phyloP scores from a whole-genome alignment of 1,140 invertebrate genomes.

The fruit fly (Drosophila melanogaster) region Release_6_plus_ISO1_MT NT_037436.4:3087001-3087500 shows the following conservation, averaged over 20 bases:
- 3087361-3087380: constrained; percentile 93
- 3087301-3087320: constrained; percentile 90
- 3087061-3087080: constrained; percentile 86
- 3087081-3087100: not conserved
- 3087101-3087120: not conserved
- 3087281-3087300: not conserved
- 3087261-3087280: not conserved
- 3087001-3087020: constrained; percentile 90
- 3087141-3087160: constrained; percentile 88
- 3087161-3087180: constrained; percentile 92
- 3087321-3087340: constrained; percentile 96
- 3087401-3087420: constrained; percentile 85
- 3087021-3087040: constrained; percentile 90
- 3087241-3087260: constrained; percentile 88
- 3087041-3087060: constrained; percentile 93
- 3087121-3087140: constrained; percentile 88
- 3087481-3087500: not conserved
- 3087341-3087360: constrained; percentile 90
- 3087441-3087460: constrained; percentile 28
- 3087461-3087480: not conserved
- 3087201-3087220: constrained; percentile 98
- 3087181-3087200: constrained; percentile 96
- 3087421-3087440: constrained; percentile 91
- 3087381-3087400: constrained; percentile 92
- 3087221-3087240: constrained; percentile 95